Conservation (phyloP, 1,140 invertebrate genomes). For the Tenebrio molitor region DNA sequence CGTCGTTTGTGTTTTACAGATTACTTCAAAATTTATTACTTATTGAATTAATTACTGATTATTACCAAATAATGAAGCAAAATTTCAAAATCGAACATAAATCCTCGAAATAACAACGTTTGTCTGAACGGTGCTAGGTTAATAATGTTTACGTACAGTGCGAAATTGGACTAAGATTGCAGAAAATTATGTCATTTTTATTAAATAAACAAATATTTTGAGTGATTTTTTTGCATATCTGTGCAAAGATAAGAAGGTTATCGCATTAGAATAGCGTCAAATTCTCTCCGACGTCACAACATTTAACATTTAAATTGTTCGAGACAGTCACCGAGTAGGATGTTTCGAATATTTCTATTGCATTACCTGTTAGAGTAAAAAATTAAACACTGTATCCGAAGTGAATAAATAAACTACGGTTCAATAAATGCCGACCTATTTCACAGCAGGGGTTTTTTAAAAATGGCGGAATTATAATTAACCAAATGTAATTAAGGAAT, state of each 20-base stretch:
- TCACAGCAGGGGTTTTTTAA: slow-evolving; percentile 22
- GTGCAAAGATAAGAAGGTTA: slow-evolving; percentile 34
- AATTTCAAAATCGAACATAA: no score
- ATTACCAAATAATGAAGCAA: no score
- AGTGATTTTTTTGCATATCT: slow-evolving; percentile 11
- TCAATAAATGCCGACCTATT: slow-evolving; percentile 10
- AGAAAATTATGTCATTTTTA: slow-evolving; percentile 14
- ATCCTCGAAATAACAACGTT: no score
- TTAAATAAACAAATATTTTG: neutral
- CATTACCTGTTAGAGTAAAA: neutral
- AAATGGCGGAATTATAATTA: slow-evolving; percentile 19
- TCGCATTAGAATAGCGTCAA: slow-evolving; percentile 7
- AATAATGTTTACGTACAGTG: no score
- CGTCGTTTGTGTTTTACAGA: no score
- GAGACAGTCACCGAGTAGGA: neutral
- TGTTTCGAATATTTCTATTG: neutral
- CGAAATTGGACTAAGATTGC: no score
- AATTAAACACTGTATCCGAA: neutral
- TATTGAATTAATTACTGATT: no score
- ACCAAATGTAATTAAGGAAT: slow-evolving; percentile 15
- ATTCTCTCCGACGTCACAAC: neutral
- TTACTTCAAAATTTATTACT: no score
- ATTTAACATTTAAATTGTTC: slow-evolving; percentile 6
- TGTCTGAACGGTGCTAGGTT: no score
- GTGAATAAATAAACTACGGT: neutral